Evolutionary conservation across 2,113 vertebrate genomes (phyloP), one percentile per base, ranked within the genome.

Genomic region (Albula goreensis): DNA sequence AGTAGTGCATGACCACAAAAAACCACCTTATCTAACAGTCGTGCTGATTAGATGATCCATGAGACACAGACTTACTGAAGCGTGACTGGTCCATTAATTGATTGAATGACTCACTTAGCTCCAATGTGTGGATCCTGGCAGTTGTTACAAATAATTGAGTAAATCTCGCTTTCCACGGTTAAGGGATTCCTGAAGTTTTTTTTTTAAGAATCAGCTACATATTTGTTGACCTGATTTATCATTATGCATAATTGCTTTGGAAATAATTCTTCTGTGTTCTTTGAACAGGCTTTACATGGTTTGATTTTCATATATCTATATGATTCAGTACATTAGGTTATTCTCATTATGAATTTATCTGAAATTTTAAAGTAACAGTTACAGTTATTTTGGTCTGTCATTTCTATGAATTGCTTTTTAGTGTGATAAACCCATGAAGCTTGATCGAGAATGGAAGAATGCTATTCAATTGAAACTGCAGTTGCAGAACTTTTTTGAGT

Each of bases 51-150:
- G n/a, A 74, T 74, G 70, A 74, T 19, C 70, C 5, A 31, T 70
- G 19, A 17, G 63, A n/a, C 8, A 63, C 60, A 19, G n/a, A 74
- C 22, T 31, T 74, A 22, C 70, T 74, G 70, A 31, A 74, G n/a
- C 31, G 63, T n/a, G 63, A 70, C 63, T 56, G 63, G 63, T 70
- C 63, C 63, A 70, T 70, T 70, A 70, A 70, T n/a, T n/a, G 70
- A 74, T 74, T 74, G 70, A 22, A 74, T 22, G 70, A 74, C n/a
- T 6, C 53, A 56, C 12, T 74, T 74, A 74, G n/a, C 70, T 74
- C 22, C 8, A n/a, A 25, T 74, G 70, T 74, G n/a, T 74, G 70
- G n/a, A 74, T 3, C n/a, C 70, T 74, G n/a, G 70, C 22, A 31
- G 63, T n/a, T 25, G 3, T n/a, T n/a, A 31, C 25, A 74, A 74